These are phyloP conservation scores for Bacillus rossius DNA, from an alignment of 1,140 invertebrate genomes.

Conservation along the genomic window DNA sequence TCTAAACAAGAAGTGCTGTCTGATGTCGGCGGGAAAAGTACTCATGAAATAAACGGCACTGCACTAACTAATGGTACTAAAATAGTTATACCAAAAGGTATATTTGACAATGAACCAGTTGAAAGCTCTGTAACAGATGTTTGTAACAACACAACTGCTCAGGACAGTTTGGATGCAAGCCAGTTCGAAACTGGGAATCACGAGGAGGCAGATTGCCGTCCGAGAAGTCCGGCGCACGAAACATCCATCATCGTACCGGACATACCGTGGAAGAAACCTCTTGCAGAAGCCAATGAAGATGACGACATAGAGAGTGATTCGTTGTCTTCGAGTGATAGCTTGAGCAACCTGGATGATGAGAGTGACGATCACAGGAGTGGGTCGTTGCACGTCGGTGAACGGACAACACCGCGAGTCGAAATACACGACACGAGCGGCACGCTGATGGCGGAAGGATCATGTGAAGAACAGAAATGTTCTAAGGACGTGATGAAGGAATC, in stretches of 20 bases:
- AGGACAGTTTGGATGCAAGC: not conserved
- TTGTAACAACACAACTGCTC: not conserved
- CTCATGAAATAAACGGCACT: too few species aligned
- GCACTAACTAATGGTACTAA: too few species aligned
- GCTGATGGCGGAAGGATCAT: constrained; percentile 52
- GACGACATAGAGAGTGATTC: constrained; percentile 56
- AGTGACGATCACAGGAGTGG: constrained; percentile 12
- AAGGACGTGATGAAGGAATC: too few species aligned
- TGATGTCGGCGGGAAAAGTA: too few species aligned
- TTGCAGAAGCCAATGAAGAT: constrained; percentile 36
- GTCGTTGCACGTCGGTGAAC: not conserved
- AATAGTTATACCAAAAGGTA: too few species aligned
- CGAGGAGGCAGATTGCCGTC: constrained; percentile 41
- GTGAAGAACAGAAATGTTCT: constrained; percentile 35
- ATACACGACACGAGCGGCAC: constrained; percentile 60
- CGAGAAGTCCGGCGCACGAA: constrained; percentile 53
- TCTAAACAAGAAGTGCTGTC: constrained; percentile 3
- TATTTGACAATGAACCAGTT: too few species aligned
- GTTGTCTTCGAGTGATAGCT: constrained; percentile 45
- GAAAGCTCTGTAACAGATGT: too few species aligned
- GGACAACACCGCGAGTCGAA: constrained; percentile 50
- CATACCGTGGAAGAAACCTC: constrained; percentile 51
- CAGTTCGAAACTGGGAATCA: not conserved
- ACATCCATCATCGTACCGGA: constrained; percentile 57
- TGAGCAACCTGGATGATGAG: constrained; percentile 27